phyloP scores from a whole-genome alignment of 2,888 invertebrate genomes.

The Clivina fossor region DNA sequence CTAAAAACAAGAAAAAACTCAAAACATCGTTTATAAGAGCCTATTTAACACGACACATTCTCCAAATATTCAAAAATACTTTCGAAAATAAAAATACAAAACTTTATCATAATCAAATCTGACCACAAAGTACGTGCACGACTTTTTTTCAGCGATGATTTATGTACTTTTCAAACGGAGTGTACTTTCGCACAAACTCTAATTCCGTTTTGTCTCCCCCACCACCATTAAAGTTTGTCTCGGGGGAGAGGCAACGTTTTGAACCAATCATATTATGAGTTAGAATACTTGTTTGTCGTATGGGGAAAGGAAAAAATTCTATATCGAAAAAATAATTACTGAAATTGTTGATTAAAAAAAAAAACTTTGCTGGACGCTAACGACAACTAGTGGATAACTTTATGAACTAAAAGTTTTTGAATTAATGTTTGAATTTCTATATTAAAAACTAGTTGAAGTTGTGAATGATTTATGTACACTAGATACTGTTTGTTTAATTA shows the following conservation, averaged over 20 bases:
- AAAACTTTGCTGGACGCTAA: slow-evolving; percentile 24
- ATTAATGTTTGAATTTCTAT: slow-evolving; percentile 1
- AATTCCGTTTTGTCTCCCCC: slow-evolving; percentile 29
- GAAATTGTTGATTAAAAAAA: slow-evolving; percentile 33
- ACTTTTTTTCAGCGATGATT: slow-evolving; percentile 4
- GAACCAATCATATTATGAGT: slow-evolving; percentile 28
- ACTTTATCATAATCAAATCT: slow-evolving; percentile 22
- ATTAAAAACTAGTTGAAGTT: background rate
- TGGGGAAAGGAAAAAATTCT: slow-evolving; percentile 32
- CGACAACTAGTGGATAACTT: slow-evolving; percentile 27
- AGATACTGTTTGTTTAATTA: slow-evolving; percentile 13
- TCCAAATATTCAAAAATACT: slow-evolving; percentile 22
- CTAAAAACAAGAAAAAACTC: slow-evolving; percentile 24
- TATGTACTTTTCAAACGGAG: slow-evolving; percentile 13
- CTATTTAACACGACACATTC: slow-evolving; percentile 12
- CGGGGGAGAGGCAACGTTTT: slow-evolving; percentile 27
- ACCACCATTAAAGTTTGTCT: slow-evolving; percentile 9
- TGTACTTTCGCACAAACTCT: slow-evolving; percentile 30
- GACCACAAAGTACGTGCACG: background rate
- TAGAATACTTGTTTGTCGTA: slow-evolving; percentile 18
- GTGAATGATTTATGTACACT: slow-evolving; percentile 3
- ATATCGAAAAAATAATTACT: slow-evolving; percentile 32
- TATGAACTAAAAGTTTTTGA: slow-evolving; percentile 19
- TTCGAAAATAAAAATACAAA: too few species aligned
- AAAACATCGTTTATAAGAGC: slow-evolving; percentile 18